Evolutionary conservation across 2,113 vertebrate species (phyloP).

Genomic region (Terrapene triunguis): DNA sequence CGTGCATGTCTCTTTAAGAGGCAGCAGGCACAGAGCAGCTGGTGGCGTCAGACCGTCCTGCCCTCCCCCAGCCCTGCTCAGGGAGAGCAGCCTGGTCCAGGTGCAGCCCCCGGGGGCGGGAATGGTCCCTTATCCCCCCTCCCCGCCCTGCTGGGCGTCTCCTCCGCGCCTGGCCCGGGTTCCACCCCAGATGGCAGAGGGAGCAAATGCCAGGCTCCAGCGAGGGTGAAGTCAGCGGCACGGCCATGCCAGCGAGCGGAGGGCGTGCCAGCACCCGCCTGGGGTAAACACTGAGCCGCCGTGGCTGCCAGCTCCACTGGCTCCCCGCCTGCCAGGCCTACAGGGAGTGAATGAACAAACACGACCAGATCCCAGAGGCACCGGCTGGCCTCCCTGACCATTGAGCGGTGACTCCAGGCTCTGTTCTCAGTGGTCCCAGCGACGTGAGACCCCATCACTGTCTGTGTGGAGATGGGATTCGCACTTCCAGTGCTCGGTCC

Average conservation of each 20-base stretch:
- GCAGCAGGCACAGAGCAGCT: not conserved
- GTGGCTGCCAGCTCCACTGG: not conserved
- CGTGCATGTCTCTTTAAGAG: not conserved
- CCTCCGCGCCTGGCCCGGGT: not conserved
- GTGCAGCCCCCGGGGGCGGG: not conserved
- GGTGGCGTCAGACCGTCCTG: too few species aligned
- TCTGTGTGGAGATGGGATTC: not conserved
- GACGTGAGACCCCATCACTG: not conserved
- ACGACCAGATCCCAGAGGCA: not conserved
- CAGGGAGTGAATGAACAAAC: not conserved
- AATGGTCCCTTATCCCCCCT: not conserved
- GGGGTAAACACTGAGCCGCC: not conserved
- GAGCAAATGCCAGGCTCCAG: not conserved
- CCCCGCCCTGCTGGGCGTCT: not conserved
- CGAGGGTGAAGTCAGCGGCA: not conserved
- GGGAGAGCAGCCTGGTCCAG: not conserved
- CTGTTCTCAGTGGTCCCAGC: not conserved
- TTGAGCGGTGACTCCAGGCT: too few species aligned
- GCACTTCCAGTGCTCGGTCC: not conserved
- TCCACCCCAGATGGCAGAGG: not conserved
- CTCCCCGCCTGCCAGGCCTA: not conserved
- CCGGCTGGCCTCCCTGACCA: too few species aligned
- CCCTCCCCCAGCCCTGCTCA: not conserved
- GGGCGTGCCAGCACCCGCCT: not conserved
- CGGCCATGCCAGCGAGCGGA: not conserved